phyloP scores from a whole-genome alignment of 2,113 vertebrate genomes.

The Platycercus adscitus region DNA sequence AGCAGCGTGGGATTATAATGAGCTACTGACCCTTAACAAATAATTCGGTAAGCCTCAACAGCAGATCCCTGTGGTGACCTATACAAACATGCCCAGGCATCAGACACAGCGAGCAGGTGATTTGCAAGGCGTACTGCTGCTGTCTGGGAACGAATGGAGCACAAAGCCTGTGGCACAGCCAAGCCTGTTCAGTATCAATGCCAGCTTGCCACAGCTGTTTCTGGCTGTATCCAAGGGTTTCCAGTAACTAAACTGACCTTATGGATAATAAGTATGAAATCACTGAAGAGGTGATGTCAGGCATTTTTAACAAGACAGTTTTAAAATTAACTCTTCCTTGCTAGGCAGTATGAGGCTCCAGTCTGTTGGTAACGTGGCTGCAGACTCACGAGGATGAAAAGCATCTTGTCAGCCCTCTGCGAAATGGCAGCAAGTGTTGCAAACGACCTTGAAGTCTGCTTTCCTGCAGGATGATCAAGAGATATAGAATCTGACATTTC shows the following conservation, averaged over 20 bases:
- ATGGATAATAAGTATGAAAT: not conserved
- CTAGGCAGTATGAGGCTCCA: not conserved
- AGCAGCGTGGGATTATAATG: not conserved
- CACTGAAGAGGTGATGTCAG: not conserved
- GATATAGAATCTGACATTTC: not conserved
- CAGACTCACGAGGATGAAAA: not conserved
- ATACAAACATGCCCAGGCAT: fast-evolving
- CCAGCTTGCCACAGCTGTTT: not conserved
- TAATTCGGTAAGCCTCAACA: not conserved
- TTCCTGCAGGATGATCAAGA: not conserved
- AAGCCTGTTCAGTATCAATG: not conserved
- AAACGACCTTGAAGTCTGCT: not conserved
- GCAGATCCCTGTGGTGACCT: not conserved
- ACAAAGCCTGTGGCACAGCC: not conserved
- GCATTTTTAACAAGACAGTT: not conserved
- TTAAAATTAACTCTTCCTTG: not conserved
- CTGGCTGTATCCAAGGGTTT: not conserved
- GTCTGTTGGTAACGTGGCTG: not conserved
- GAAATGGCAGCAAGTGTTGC: not conserved
- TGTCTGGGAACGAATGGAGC: not conserved
- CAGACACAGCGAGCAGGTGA: not conserved
- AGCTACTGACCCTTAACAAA: not conserved
- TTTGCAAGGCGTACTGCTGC: not conserved
- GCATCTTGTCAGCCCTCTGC: not conserved
- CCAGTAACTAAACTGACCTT: not conserved